Base-by-base conservation (phyloP, 2,797 vertebrate genomes). In the Tragopan temminckii region DNA sequence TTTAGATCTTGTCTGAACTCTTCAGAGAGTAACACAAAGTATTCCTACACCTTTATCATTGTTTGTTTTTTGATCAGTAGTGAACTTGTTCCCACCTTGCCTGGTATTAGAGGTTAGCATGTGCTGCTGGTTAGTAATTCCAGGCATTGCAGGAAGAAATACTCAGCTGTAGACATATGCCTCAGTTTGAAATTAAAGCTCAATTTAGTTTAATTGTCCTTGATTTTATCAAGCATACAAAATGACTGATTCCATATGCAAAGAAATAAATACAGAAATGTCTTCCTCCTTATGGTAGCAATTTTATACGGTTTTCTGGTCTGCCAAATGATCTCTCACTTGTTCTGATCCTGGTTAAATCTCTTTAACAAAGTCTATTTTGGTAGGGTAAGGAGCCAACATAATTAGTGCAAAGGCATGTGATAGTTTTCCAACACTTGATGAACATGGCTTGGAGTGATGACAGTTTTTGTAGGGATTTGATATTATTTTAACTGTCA, bases 181-280 rank as follows among this genome's bases (percentile, higher is more conserved):
- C 95, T 95, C 87, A 90, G 88, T 95, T 95, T 97, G 95, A 97
- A 97, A 98, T 98, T 97, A 97, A 97, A 98, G 96, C 98, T 97
- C 96, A 97, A 96, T 98, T 98, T 97, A 89, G 90, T 96, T 96
- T 98, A 97, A 98, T 98, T 97, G 96, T 97, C 95, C 95, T 96
- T 97, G 98, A 97, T 98, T 98, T 98, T 98, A 97, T 97, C 96
- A 97, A 96, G 83, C 67, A 80, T 94, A 94, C 94, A 92, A 97
- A 98, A 97, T 91, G 92, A 95, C 96, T 97, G 96, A 96, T 97
- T 97, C 95, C 82, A 67, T 85, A 96, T 94, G 96, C 95, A 93
- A 89, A 97, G 27, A 97, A 97, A 97, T 96, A 97, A 96, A 97
- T 93, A 94, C 76, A 80, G 82, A 96, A 97, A 94, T 70, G 27